Conservation (phyloP, 2,888 invertebrate species). For the Tinea trinotella region DNA sequence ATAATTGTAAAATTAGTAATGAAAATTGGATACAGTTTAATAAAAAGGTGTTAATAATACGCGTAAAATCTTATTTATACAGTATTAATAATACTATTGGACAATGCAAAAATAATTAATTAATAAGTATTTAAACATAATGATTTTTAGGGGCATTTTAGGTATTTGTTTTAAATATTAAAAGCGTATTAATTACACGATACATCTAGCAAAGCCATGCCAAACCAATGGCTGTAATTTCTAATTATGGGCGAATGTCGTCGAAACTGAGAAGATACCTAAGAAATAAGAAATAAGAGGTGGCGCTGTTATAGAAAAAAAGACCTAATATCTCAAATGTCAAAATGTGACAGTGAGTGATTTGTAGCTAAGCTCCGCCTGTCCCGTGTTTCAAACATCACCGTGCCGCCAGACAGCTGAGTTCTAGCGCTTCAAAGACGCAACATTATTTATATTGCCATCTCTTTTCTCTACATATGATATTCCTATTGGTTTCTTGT, state of each 20-base stretch:
- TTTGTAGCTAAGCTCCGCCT: slow-evolving; percentile 74
- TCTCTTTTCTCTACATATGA: slow-evolving; percentile 44
- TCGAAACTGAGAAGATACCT: slow-evolving; percentile 29
- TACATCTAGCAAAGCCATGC: no score
- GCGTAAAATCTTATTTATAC: no score
- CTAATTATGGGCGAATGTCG: slow-evolving; percentile 28
- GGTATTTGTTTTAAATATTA: no score
- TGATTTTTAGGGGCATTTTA: no score
- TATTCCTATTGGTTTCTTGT: slow-evolving; percentile 44
- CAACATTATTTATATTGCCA: slow-evolving; percentile 51
- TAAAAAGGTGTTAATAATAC: no score
- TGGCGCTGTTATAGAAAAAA: slow-evolving; percentile 69
- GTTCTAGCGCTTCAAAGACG: slow-evolving; percentile 61
- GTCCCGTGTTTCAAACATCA: slow-evolving; percentile 75
- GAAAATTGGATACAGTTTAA: no score
- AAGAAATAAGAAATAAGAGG: slow-evolving; percentile 49
- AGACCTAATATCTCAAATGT: slow-evolving; percentile 74
- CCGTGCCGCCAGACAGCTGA: slow-evolving; percentile 70
- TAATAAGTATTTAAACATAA: no score
- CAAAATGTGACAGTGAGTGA: slow-evolving; percentile 75
- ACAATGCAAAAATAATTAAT: no score
- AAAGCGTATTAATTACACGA: no score
- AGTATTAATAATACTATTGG: no score
- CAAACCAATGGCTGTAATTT: background rate
- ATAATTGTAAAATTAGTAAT: no score